Base-by-base conservation (phyloP, 2,888 invertebrate species). In the Drosophila buzzatii region DNA sequence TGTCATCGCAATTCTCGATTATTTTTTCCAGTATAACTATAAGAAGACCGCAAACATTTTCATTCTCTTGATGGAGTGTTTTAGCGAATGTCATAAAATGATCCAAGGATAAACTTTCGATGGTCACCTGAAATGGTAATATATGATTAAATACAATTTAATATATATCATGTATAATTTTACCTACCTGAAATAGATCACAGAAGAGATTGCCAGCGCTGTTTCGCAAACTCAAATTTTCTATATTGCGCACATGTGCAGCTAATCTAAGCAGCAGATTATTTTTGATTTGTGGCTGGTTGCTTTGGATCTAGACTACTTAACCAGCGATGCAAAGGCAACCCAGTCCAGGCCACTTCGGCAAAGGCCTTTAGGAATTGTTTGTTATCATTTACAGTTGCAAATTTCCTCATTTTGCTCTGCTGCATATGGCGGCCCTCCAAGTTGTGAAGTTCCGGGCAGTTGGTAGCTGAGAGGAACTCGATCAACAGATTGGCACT, bases 391-490 rank as follows among this genome's bases (percentile, higher is more conserved):
- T 5, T 16, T n/a, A 41, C 5, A 27, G 31, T 7, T 6, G 20
- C 18, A 18, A 49, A 33, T 14, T 18, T 31, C 10, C 2, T 23
- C 64, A 64, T 64, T 20, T 41, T 37, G n/a, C 33, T n/a, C n/a
- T 33, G 14, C 2, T 47, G 47, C 3, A 64, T 14, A 20, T 16
- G 39, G 14, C 41, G 9, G 3, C 12, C 33, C 23, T 64, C 64
- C 8, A 62, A 1, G 23, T 64, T 49, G 64, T 64, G 64, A 16
- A 64, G 20, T 31, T 49, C 49, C 10, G 27, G 16, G 18, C 23
- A 8, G 18, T 64, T 64, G 3, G 47, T 63, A 8, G 64, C 64
- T 33, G 39, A 14, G 2, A 64, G 49, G 23, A 64, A 64, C 18
- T 64, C 64, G 10, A 6, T 18, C 27, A 64, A n/a, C 14, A 64